These are phyloP conservation scores for Eledona agricola DNA, from an alignment of 2,888 invertebrate genomes.

Conservation along the genomic window DNA sequence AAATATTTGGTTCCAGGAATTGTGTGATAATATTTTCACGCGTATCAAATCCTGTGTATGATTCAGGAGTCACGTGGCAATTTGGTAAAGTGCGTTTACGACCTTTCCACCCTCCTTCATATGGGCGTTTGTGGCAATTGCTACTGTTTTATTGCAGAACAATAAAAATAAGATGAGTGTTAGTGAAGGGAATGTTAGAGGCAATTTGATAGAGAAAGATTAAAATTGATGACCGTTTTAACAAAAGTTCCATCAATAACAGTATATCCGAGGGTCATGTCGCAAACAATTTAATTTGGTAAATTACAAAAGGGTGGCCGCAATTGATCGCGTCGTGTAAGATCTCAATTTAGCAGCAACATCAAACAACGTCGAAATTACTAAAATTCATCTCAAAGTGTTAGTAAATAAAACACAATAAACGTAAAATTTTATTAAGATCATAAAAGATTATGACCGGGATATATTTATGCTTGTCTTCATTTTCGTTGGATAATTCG, in stretches of 20 bases:
- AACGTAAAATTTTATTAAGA: slow-evolving; percentile 26
- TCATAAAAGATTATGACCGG: slow-evolving; percentile 18
- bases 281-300: slow-evolving; percentile 26
- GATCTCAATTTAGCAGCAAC: background rate
- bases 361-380: too few relatives aligned
- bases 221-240: slow-evolving; percentile 27
- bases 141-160: slow-evolving; percentile 24
- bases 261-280: slow-evolving; percentile 21
- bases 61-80: slow-evolving; percentile 3
- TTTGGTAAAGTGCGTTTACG: slow-evolving; percentile 18
- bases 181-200: slow-evolving; percentile 24
- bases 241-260: slow-evolving; percentile 25
- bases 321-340: slow-evolving; percentile 1
- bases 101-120: slow-evolving; percentile 9
- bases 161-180: slow-evolving; percentile 29
- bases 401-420: slow-evolving; percentile 13
- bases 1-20: too few relatives aligned
- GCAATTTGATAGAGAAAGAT: slow-evolving; percentile 26
- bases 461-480: slow-evolving; percentile 13
- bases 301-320: slow-evolving; percentile 20
- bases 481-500: slow-evolving; percentile 19
- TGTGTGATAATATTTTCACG: too few relatives aligned
- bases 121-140: slow-evolving; percentile 13
- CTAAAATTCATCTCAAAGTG: too few relatives aligned
- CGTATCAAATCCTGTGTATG: too few relatives aligned